A percentile compares a stretch with the other conserved stretches of the same genome.
phyloP scores from a whole-genome alignment of 1,140 invertebrate genomes.

The Tetraneura akinire region DNA sequence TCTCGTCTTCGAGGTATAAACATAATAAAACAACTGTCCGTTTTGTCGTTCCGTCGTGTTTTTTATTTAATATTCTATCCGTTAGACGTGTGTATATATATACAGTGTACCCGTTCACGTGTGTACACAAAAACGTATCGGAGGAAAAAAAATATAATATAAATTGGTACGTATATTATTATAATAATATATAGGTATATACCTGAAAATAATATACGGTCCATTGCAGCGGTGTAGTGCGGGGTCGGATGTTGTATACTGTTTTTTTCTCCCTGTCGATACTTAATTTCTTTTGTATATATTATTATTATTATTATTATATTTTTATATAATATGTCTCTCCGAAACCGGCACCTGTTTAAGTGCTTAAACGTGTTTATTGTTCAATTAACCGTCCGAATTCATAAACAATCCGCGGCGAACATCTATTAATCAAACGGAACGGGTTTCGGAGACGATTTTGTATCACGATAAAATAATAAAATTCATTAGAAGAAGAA shows the following conservation, averaged over 20 bases:
- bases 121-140: not conserved
- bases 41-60: conserved; percentile 19
- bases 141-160: not conserved
- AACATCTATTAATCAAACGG: conserved; percentile 50
- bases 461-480: conserved; percentile 49
- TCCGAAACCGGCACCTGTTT: conserved; percentile 49
- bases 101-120: conserved; percentile 11
- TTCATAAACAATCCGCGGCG: conserved; percentile 50
- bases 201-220: conserved; percentile 30
- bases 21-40: conserved; percentile 1
- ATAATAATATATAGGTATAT: too few relatives aligned
- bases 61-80: not conserved
- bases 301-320: too few relatives aligned
- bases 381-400: conserved; percentile 51
- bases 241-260: not conserved
- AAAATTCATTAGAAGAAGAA: conserved; percentile 48
- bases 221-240: not conserved
- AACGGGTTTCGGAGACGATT: conserved; percentile 50
- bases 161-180: too few relatives aligned
- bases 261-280: conserved; percentile 41
- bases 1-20: conserved; percentile 28
- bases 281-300: conserved; percentile 48
- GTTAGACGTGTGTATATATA: not conserved
- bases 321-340: conserved; percentile 4
- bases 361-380: conserved; percentile 52